Conservation (phyloP, 2,888 invertebrate species). For the Amblyjoppa fuscipennis region DNA sequence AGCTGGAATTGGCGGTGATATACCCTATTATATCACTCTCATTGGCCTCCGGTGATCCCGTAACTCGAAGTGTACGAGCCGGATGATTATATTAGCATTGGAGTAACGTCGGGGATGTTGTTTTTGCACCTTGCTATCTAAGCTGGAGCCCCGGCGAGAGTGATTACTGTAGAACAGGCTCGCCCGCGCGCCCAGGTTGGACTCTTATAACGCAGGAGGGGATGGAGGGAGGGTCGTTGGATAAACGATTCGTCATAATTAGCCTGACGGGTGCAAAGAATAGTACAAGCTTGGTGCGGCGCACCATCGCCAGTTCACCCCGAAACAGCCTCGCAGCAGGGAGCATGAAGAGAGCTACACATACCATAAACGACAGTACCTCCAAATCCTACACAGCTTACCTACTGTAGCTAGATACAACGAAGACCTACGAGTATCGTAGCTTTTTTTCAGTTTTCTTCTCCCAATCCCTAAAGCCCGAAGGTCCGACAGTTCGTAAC, state of each 20-base stretch:
- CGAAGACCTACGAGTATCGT: conserved; percentile 40
- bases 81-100: neutral
- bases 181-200: neutral
- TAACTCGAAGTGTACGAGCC: neutral
- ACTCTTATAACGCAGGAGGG: conserved; percentile 44
- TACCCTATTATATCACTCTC: conserved; percentile 20
- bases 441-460: conserved; percentile 44
- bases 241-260: conserved; percentile 79
- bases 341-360: neutral
- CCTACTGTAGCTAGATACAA: conserved; percentile 27
- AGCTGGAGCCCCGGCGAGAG: neutral
- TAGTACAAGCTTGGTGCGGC: conserved; percentile 59
- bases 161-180: conserved; percentile 60
- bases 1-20: conserved; percentile 22
- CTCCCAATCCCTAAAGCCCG: conserved; percentile 29
- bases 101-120: neutral
- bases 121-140: neutral
- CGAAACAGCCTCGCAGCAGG: neutral
- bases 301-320: conserved; percentile 29
- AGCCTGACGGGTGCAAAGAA: conserved; percentile 76
- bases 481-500: conserved; percentile 44
- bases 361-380: neutral
- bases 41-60: neutral
- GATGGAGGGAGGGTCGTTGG: conserved; percentile 40
- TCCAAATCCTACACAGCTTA: neutral